A percentile compares a stretch with the other conserved stretches of the same genome.
Conservation (phyloP, 1,140 invertebrate genomes). For the Melanaphis sacchari region DNA sequence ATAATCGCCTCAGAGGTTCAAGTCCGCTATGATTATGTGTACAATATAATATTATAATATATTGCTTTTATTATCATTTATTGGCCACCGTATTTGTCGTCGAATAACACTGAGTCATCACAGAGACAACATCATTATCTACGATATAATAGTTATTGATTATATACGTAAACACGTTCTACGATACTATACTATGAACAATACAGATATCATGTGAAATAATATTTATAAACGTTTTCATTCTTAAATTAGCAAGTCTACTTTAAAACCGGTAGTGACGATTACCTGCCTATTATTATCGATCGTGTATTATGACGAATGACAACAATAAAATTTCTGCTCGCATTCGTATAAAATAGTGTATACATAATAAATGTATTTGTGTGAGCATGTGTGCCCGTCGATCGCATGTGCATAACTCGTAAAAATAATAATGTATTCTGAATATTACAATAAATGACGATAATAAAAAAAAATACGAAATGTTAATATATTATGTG, state of each 20-base stretch:
- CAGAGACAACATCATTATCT: neutral
- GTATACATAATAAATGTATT: neutral
- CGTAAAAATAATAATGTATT: conserved; percentile 9
- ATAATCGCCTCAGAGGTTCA: neutral
- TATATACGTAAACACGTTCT: neutral
- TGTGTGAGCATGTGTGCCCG: neutral
- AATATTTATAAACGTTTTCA: neutral
- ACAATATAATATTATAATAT: neutral
- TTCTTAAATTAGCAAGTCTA: neutral
- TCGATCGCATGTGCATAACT: neutral
- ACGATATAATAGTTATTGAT: neutral
- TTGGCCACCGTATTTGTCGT: neutral
- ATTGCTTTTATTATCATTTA: neutral
- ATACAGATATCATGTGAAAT: neutral
- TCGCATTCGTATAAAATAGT: neutral
- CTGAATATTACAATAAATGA: neutral
- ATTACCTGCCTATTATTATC: neutral
- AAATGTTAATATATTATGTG: neutral
- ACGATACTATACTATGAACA: neutral
- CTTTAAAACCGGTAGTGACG: neutral
- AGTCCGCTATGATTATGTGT: neutral
- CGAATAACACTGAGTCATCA: neutral
- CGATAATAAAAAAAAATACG: neutral
- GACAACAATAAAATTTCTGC: neutral
- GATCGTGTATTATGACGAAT: neutral